Evolutionary conservation across 1,140 invertebrate genomes (phyloP).

Genomic region (Drosophila repletoides): DNA sequence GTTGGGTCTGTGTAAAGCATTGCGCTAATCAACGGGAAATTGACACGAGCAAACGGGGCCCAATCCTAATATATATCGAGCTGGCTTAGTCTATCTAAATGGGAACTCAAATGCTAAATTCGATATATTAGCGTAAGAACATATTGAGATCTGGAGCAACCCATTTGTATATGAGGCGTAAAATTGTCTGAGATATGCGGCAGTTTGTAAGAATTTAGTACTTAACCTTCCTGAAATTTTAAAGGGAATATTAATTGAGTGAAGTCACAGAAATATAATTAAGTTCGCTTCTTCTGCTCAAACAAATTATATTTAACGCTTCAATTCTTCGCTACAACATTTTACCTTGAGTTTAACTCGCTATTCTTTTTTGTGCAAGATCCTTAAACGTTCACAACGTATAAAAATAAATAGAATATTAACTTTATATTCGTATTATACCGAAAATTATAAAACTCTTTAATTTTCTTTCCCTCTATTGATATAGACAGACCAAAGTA

Average conservation of each 20-base stretch:
- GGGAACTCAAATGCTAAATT: conserved; percentile 8
- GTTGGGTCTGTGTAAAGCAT: conserved; percentile 20
- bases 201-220: neutral
- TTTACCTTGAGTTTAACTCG: too few species aligned
- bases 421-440: too few species aligned
- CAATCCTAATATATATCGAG: conserved; percentile 8
- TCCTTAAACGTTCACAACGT: too few species aligned
- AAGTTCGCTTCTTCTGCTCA: too few species aligned
- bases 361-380: too few species aligned
- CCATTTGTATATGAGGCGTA: neutral
- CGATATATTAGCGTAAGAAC: neutral
- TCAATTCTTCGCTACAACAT: too few species aligned
- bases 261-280: neutral
- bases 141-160: neutral
- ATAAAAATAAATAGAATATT: too few species aligned
- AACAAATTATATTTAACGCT: too few species aligned
- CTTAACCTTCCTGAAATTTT: neutral
- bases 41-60: conserved; percentile 17
- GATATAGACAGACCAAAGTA: too few species aligned
- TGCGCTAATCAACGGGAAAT: conserved; percentile 64
- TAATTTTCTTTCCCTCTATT: too few species aligned
- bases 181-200: neutral
- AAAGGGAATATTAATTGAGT: neutral
- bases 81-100: conserved; percentile 12
- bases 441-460: too few species aligned